Evolutionary conservation across 2,113 vertebrate species (phyloP), one percentile per base, ranked within the genome.

Genomic region (Casuarius casuarius): DNA sequence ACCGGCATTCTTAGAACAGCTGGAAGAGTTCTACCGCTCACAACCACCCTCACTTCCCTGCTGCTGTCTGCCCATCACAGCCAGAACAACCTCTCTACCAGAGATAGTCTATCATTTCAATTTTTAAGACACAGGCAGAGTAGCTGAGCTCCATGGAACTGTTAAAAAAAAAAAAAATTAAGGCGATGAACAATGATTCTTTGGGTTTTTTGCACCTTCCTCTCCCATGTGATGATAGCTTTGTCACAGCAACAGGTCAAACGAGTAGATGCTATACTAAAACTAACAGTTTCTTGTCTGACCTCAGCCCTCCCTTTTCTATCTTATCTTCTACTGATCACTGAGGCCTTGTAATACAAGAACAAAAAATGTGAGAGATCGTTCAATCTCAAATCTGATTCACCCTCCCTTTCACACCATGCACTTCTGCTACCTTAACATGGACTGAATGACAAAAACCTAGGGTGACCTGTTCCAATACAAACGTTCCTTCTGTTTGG

Each of bases 401-500:
- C 58, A 40, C n/a, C 10, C 18, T 71, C 63, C 80, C 66, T 70
- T 87, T 84, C 73, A 70, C 66, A 89, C 58, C n/a, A 4, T 89
- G 77, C 33, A 54, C 62, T 94, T 87, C 42, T 75, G 73, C 84
- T 93, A 78, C 70, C 40, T 6, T 33, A 94, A 84, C 3, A 5
- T 56, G 84, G 52, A 63, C 9, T 4, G 75, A 87, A 78, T 16
- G 15, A 75, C 46, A 46, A 17, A 75, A 74, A 54, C 1, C 2
- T 3, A 63, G 59, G 33, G 31, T 82, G 90, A 92, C 61, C 86
- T 92, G 86, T 89, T 92, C 89, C 91, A 91, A 15, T 25, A 92
- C 28, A 96, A 94, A 96, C 52, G 78, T 23, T 91, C 58, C 56
- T 87, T 28, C 83, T 93, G 88, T 78, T 89, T 96, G 84, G 89